Base-by-base conservation (phyloP, 2,113 vertebrate species). In the Oxyura jamaicensis region DNA sequence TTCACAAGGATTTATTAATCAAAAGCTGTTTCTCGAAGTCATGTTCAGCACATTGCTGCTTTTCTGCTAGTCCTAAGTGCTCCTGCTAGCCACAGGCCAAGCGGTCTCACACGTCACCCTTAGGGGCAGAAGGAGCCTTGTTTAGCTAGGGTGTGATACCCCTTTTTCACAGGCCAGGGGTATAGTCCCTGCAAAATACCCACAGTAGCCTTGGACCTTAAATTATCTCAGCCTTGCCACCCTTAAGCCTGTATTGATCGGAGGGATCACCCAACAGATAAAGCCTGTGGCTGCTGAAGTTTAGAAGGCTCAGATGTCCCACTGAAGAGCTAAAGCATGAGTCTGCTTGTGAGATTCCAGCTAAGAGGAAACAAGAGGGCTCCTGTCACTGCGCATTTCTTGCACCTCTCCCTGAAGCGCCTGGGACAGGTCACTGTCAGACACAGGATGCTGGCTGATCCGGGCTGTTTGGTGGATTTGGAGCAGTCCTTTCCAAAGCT, bases 361-460 rank as follows among this genome's bases (percentile, higher is more conserved):
- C 56, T 44, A n/a, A 83, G 58, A 44, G 77, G 81, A 91, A 82
- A 22, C 8, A 4, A 39, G 67, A 83, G 60, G 48, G 58, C 67
- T 91, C 39, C 78, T 84, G 74, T 59, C 80, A 46, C 59, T 11
- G 6, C 19, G 2, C 20, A 20, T 73, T 87, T 71, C 63, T 87
- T 39, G 52, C 48, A 16, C 28, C 50, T 36, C 79, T 59, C 56
- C 25, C 1, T 0, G 66, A 74, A 56, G 69, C 0, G 7, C 48
- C 68, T 52, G 69, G 92, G 84, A 21, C 66, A 36, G 87, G 84
- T 85, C 84, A 20, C 16, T 87, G 84, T 79, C 91, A 85, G 44
- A 33, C 59, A 36, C 90, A 86, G 92, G 92, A 76, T 90, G 74
- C 86, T 90, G 86, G 44, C 93, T 86, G 94, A 66, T 83, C 80